A percentile compares a stretch with the other conserved stretches of the same genome.
Conservation (phyloP, 2,113 vertebrate species). For the Budorcas taxicolor region DNA sequence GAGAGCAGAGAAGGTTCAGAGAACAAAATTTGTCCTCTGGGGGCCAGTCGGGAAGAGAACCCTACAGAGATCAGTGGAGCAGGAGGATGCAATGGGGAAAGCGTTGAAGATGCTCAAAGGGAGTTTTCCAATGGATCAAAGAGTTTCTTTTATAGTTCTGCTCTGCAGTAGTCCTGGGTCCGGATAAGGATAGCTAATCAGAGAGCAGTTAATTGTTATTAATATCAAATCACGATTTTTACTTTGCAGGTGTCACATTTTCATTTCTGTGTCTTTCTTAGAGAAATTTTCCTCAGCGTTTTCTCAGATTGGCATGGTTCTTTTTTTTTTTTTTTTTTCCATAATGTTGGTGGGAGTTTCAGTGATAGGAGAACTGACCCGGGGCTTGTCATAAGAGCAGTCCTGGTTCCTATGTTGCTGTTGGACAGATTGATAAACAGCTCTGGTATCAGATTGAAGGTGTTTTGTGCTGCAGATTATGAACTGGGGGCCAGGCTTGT, state of each 20-base stretch:
- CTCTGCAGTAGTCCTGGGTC: background rate
- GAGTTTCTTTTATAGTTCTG: background rate
- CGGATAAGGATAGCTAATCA: background rate
- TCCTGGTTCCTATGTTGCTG: rapidly evolving
- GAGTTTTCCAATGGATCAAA: background rate
- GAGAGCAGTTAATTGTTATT: background rate
- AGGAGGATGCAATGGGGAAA: rapidly evolving
- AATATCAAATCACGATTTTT: background rate
- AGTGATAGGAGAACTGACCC: rapidly evolving
- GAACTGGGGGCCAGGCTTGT: background rate
- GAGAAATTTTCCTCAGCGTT: background rate
- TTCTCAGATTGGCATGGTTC: background rate
- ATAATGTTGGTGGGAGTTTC: rapidly evolving
- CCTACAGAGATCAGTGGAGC: background rate
- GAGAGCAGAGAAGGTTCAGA: background rate
- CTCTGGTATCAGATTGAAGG: background rate
- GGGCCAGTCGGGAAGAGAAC: rapidly evolving
- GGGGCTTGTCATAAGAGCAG: background rate
- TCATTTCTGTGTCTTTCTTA: background rate
- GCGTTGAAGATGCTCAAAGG: rapidly evolving
- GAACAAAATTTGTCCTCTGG: background rate
- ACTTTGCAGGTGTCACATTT: background rate
- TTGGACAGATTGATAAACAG: background rate
- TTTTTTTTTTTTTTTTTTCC: no score
- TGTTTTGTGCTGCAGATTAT: background rate